These are phyloP conservation scores for Dryobotodes eremita DNA, from an alignment of 2,888 invertebrate species.

Conservation along the genomic window DNA sequence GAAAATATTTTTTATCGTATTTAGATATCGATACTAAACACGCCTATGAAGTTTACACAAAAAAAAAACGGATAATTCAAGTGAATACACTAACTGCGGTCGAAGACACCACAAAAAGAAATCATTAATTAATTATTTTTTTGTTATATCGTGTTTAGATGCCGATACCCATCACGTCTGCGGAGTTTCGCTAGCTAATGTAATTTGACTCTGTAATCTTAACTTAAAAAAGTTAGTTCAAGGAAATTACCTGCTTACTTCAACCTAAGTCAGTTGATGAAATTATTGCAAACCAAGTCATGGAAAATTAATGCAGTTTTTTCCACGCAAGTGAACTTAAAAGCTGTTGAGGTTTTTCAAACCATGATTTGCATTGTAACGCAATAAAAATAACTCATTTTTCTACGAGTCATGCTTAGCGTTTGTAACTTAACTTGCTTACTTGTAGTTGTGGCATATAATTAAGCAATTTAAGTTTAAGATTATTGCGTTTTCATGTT, in stretches of 20 bases:
- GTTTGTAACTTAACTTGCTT: constrained; percentile 22
- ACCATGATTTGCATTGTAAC: constrained; percentile 44
- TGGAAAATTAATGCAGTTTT: constrained; percentile 16
- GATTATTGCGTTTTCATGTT: not conserved
- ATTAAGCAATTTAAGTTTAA: constrained; percentile 26
- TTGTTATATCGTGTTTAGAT: too few species aligned
- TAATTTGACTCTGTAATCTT: too few species aligned
- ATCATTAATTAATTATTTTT: too few species aligned
- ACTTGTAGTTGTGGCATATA: constrained; percentile 30
- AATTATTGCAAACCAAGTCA: constrained; percentile 9
- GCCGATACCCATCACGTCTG: too few species aligned
- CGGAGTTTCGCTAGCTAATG: too few species aligned
- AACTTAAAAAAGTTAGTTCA: too few species aligned
- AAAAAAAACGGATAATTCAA: too few species aligned
- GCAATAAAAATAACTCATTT: constrained; percentile 49
- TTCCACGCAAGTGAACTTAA: constrained; percentile 9
- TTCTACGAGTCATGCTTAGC: constrained; percentile 50
- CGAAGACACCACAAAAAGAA: too few species aligned
- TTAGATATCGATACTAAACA: too few species aligned
- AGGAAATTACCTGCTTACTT: not conserved
- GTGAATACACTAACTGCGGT: too few species aligned
- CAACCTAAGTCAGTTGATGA: not conserved
- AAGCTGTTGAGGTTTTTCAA: constrained; percentile 48
- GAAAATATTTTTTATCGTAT: too few species aligned
- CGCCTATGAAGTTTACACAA: too few species aligned